Base-by-base conservation (phyloP, 2,888 invertebrate species). In the Fragum sueziense region DNA sequence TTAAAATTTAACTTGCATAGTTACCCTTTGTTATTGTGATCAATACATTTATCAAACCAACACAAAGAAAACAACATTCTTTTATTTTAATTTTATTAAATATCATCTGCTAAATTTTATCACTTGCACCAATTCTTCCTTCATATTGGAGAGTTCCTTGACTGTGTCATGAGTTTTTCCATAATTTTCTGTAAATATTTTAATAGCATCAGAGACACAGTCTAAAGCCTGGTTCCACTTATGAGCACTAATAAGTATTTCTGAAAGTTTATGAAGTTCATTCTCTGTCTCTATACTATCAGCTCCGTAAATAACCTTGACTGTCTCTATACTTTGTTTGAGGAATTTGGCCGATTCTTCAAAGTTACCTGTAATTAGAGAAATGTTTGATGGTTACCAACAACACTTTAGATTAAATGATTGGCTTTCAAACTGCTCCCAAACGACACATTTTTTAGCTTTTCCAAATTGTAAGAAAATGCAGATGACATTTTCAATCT, bases 231-330 rank as follows among this genome's bases (percentile, higher is more conserved):
- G 93, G 68, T 84, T 77, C 69, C 89, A 81, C 67, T 88, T 83
- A 33, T 88, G 87, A 25, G 89, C 94, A 80, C 94, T 94, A 80
- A 95, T 87, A 93, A 95, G 94, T 31, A 95, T 94, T 83, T 96
- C 95, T 0, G 95, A 94, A 27, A 95, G 93, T 88, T 96, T 96
- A 70, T 95, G 94, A 31, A 96, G 92, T 89, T 96, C 96, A 80
- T 95, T 94, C 0, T 95, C 95, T 47, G 95, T 93, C 90, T 96
- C 96, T 22, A 95, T 94, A 88, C 96, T 96, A 68, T 94, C 94
- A 0, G 93, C 93, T 0, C 96, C 96, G 91, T 94, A 96, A 85
- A 95, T 94, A 85, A 95, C 94, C 86, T 95, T 95, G 11, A 95
- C 93, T 27, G 95, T 94, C 47, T 94, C 93, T 2, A 96, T 93